Conservation (phyloP, 1,140 invertebrate genomes). For the Pachyrhynchus sulphureomaculatus region DNA sequence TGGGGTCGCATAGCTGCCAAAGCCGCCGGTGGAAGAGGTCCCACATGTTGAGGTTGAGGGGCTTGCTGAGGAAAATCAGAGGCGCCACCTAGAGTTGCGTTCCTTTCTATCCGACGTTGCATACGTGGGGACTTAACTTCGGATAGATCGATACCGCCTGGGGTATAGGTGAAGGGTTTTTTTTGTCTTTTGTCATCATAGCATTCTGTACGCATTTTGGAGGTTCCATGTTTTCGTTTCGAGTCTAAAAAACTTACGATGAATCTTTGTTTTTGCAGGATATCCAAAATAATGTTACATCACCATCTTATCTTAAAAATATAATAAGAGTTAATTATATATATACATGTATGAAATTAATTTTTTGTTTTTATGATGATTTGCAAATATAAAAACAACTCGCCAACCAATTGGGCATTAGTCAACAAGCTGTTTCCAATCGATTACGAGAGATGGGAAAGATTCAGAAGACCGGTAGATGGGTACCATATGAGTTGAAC, state of each 20-base stretch:
- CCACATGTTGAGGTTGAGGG: slow-evolving; percentile 46
- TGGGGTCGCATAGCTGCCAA: slow-evolving; percentile 62
- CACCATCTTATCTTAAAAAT: too few species aligned
- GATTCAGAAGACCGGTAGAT: too few species aligned
- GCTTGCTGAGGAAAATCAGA: slow-evolving; percentile 51
- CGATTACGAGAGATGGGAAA: too few species aligned
- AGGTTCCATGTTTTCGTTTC: slow-evolving; percentile 60
- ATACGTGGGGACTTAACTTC: slow-evolving; percentile 88
- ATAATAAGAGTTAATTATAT: too few species aligned
- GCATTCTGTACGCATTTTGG: slow-evolving; percentile 88
- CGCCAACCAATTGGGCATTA: too few species aligned
- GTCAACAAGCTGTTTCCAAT: too few species aligned
- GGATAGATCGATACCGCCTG: slow-evolving; percentile 85
- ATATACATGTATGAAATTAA: too few species aligned
- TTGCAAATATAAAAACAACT: too few species aligned
- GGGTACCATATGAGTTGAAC: too few species aligned
- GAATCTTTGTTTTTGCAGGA: neutral
- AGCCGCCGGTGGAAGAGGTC: slow-evolving; percentile 55
- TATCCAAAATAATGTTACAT: neutral
- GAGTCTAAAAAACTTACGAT: neutral
- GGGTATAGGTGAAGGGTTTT: slow-evolving; percentile 95
- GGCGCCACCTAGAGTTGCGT: slow-evolving; percentile 63
- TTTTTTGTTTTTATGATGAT: too few species aligned
- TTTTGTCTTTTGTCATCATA: slow-evolving; percentile 94
- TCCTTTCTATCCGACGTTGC: slow-evolving; percentile 74